A percentile compares a stretch with the other conserved stretches of the same genome.
phyloP scores from a whole-genome alignment of 1,140 invertebrate species.

The Holotrichia oblita region DNA sequence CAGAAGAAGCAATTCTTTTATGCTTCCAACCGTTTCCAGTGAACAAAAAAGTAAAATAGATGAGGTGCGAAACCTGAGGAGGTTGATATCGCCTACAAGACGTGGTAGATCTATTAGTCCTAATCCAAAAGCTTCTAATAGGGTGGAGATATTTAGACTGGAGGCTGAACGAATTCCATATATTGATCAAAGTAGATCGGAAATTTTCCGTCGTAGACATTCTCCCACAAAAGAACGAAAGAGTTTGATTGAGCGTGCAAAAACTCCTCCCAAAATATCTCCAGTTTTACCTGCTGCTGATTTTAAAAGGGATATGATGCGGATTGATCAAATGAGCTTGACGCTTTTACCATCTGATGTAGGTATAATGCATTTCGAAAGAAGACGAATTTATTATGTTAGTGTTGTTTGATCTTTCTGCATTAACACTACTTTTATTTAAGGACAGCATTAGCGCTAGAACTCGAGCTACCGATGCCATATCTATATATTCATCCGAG shows the following conservation, averaged over 20 bases:
- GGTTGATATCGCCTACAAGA: conserved; percentile 51
- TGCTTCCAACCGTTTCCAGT: conserved; percentile 56
- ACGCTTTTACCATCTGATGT: conserved; percentile 35
- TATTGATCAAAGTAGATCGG: conserved; percentile 45
- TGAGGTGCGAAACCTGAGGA: conserved; percentile 49
- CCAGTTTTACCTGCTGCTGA: not conserved
- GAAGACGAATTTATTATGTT: not conserved
- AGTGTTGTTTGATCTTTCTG: not conserved
- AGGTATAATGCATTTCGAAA: not conserved
- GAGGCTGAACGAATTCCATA: conserved; percentile 44
- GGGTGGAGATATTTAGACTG: conserved; percentile 36
- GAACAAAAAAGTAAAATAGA: conserved; percentile 54
- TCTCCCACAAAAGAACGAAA: conserved; percentile 2
- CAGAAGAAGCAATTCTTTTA: conserved; percentile 46
- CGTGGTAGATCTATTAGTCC: conserved; percentile 52
- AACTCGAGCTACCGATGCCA: conserved; percentile 38
- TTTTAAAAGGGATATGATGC: conserved; percentile 40
- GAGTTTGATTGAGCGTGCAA: conserved; percentile 5
- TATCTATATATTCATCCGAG: conserved; percentile 40
- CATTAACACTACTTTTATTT: conserved; percentile 4
- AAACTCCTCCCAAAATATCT: conserved; percentile 17
- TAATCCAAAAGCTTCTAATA: conserved; percentile 8
- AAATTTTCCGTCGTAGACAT: conserved; percentile 36
- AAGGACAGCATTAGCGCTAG: conserved; percentile 24
- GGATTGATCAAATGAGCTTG: conserved; percentile 41